phyloP scores from a whole-genome alignment of 2,888 invertebrate species.

The Griposia aprilina region DNA sequence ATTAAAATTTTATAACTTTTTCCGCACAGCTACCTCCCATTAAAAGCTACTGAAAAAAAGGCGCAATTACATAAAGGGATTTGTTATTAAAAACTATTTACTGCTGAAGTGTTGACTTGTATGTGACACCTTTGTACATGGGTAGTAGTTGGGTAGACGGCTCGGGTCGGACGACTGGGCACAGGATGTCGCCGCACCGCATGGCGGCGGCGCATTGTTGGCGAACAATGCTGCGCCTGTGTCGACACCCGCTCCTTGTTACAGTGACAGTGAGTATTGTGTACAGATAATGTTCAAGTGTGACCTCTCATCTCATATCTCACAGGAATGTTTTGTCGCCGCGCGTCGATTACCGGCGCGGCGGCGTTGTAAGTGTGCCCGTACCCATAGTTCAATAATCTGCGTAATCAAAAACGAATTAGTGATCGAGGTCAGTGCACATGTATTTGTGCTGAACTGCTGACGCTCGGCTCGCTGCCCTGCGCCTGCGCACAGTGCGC shows the following conservation, averaged over 20 bases:
- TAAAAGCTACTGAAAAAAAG: not conserved
- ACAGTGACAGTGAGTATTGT: not conserved
- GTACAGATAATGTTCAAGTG: not conserved
- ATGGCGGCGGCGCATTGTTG: slow-evolving; percentile 21
- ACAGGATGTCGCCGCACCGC: slow-evolving; percentile 14
- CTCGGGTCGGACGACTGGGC: not conserved
- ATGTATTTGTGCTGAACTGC: slow-evolving; percentile 9
- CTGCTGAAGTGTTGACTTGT: not conserved
- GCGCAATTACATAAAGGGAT: not conserved
- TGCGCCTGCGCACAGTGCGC: too few species aligned
- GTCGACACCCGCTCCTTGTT: slow-evolving; percentile 4
- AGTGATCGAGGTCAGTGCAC: slow-evolving; percentile 51
- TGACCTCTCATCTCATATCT: slow-evolving; percentile 16
- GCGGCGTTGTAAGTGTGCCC: slow-evolving; percentile 1
- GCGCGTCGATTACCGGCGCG: not conserved
- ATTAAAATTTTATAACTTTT: too few species aligned
- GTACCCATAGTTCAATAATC: slow-evolving; percentile 12
- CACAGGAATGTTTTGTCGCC: not conserved
- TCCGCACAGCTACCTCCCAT: not conserved
- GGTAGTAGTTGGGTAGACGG: not conserved
- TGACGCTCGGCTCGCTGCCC: not conserved
- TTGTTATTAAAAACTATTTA: not conserved
- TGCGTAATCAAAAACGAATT: slow-evolving; percentile 49
- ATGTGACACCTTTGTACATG: slow-evolving; percentile 1
- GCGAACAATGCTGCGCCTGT: slow-evolving; percentile 34